A percentile compares a stretch with the other conserved stretches of the same genome.
These are phyloP conservation scores for Oophaga pumilio DNA, from an alignment of 2,113 vertebrate species.

Conservation along the genomic window DNA sequence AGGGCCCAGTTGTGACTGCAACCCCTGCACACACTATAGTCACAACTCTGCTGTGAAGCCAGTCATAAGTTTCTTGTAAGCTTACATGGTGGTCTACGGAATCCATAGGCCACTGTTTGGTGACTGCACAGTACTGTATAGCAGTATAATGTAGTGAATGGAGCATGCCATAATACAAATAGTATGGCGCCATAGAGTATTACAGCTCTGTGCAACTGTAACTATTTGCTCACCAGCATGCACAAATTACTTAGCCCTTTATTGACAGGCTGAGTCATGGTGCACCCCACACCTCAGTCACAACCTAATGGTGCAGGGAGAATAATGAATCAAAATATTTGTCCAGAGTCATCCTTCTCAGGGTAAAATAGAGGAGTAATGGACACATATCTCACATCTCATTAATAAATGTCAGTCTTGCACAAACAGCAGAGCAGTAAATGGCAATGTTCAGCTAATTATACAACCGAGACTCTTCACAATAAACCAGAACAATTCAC, in stretches of 20 bases:
- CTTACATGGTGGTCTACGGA: too few relatives aligned
- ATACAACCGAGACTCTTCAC: background rate
- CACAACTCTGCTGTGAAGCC: too few relatives aligned
- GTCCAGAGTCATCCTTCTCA: background rate
- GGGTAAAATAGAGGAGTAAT: background rate
- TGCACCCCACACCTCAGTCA: background rate
- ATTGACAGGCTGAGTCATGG: background rate
- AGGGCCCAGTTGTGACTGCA: too few relatives aligned
- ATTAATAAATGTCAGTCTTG: background rate
- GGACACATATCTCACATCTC: constrained; percentile 13
- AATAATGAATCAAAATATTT: background rate
- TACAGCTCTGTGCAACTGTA: background rate
- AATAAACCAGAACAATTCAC: background rate
- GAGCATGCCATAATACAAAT: too few relatives aligned
- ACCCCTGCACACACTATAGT: too few relatives aligned
- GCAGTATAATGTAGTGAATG: too few relatives aligned
- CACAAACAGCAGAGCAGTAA: background rate
- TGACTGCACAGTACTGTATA: too few relatives aligned
- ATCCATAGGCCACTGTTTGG: too few relatives aligned
- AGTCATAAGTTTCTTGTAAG: too few relatives aligned
- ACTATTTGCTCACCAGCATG: background rate
- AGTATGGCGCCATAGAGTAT: too few relatives aligned
- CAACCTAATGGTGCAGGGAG: background rate
- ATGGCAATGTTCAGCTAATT: constrained; percentile 21
- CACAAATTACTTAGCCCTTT: background rate